Evolutionary conservation across 2,797 vertebrate species (phyloP), one percentile per base, ranked within the genome.

Genomic region (Perodicticus potto): DNA sequence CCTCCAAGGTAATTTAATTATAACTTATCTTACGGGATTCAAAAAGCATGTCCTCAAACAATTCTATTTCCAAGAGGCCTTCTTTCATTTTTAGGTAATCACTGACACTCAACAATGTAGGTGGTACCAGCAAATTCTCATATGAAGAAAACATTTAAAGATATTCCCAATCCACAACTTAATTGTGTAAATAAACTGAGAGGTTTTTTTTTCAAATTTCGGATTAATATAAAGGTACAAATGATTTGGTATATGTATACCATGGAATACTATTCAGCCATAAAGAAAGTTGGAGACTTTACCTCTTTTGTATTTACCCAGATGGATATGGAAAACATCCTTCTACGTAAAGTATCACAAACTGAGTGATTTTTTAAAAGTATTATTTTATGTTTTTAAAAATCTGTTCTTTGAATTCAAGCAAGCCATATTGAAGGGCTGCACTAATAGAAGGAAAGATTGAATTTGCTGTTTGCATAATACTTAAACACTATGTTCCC

Each of bases 41-140:
- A 82, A 91, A 94, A 89, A 23, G 0, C 37, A 95, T 92, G 23
- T 96, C 57, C n/a, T 87, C 85, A 87, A 92, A 93, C n/a, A 92
- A n/a, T 53, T 43, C 72, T 77, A 49, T 37, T 59, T 72, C 57
- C 67, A 80, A 92, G 67, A 94, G 32, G 3, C 53, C 23, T 40
- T 61, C 20, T 86, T 93, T 95, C 55, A 69, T 76, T 96, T 94
- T 82, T 72, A 63, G 34, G 16, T 67, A 77, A 78, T 49, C 91
- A 61, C 2, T 84, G n/a, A 69, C 55, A 69, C 25, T 57, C 13
- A 61, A 73, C 14, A 61, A 86, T 25, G 32, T 76, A 86, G 59
- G 34, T 61, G 2, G 14, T 81, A 85, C 37, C 5, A 72, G 7
- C 43, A 69, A 92, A 89, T 96, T 82, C 53, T 96, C 91, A 73